Conservation (phyloP, 2,888 invertebrate species). For the Rhimphoctona megacephalus region DNA sequence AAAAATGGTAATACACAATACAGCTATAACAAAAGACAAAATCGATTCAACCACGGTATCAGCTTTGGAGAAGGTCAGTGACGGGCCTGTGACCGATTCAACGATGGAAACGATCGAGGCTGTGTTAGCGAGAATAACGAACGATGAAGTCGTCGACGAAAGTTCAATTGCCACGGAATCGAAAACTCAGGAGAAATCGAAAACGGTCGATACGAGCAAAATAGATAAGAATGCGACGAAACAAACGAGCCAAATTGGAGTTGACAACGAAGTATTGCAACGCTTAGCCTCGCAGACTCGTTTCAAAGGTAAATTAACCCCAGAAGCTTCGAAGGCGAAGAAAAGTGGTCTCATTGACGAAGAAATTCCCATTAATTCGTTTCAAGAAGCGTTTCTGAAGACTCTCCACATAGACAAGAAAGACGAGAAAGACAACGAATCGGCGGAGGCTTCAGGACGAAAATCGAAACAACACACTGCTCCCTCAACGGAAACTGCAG, state of each 20-base stretch:
- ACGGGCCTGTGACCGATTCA: slow-evolving; percentile 38
- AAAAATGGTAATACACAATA: slow-evolving; percentile 3
- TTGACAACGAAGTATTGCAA: slow-evolving; percentile 22
- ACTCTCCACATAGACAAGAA: slow-evolving; percentile 78
- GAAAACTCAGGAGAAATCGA: slow-evolving; percentile 1
- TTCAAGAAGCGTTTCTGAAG: slow-evolving; percentile 80
- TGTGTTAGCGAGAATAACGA: slow-evolving; percentile 54
- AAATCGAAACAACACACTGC: slow-evolving; percentile 6
- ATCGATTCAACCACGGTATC: neutral
- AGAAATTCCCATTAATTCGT: slow-evolving; percentile 76
- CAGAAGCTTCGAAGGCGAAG: slow-evolving; percentile 72
- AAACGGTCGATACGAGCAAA: slow-evolving; percentile 14
- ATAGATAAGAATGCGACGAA: slow-evolving; percentile 13
- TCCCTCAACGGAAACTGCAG: neutral
- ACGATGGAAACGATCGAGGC: slow-evolving; percentile 56
- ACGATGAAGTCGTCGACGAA: slow-evolving; percentile 51
- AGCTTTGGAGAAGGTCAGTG: slow-evolving; percentile 29
- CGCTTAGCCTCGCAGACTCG: neutral
- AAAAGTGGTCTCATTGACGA: slow-evolving; percentile 69
- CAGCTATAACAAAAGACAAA: slow-evolving; percentile 18
- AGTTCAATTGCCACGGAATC: slow-evolving; percentile 7
- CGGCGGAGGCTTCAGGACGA: slow-evolving; percentile 2
- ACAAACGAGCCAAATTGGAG: slow-evolving; percentile 12
- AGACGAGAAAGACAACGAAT: slow-evolving; percentile 46
- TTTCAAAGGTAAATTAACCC: slow-evolving; percentile 73